phyloP scores from a whole-genome alignment of 2,888 invertebrate species.

The Tortrix viridana region DNA sequence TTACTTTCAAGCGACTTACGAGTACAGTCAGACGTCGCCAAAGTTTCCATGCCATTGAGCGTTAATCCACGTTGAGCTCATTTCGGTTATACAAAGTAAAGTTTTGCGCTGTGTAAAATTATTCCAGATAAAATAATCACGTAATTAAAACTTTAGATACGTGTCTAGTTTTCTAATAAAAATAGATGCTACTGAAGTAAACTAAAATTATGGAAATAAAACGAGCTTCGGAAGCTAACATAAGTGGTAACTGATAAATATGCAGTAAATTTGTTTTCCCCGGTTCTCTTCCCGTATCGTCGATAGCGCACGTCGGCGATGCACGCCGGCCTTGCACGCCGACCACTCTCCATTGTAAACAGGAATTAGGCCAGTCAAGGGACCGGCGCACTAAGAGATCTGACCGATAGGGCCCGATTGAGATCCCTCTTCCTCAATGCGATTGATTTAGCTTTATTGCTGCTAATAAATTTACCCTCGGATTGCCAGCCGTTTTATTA shows the following conservation, averaged over 20 bases:
- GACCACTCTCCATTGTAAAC: slow-evolving; percentile 50
- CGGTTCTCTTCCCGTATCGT: slow-evolving; percentile 1
- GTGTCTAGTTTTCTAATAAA: too few relatives aligned
- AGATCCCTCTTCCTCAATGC: slow-evolving; percentile 60
- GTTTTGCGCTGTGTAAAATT: too few relatives aligned
- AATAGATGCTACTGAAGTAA: too few relatives aligned
- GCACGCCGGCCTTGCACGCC: slow-evolving; percentile 22
- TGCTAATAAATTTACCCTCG: slow-evolving; percentile 67
- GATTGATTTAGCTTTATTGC: slow-evolving; percentile 78
- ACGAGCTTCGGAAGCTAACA: too few relatives aligned
- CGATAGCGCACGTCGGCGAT: slow-evolving; percentile 11
- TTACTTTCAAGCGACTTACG: slow-evolving; percentile 30
- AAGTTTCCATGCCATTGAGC: not conserved
- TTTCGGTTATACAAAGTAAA: too few relatives aligned
- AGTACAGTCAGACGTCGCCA: not conserved
- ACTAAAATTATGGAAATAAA: not conserved
- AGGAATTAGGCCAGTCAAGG: slow-evolving; percentile 55
- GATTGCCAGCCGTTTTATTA: slow-evolving; percentile 43
- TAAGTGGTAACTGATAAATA: too few relatives aligned
- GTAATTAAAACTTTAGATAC: not conserved
- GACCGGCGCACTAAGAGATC: slow-evolving; percentile 51
- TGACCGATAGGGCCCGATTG: slow-evolving; percentile 63
- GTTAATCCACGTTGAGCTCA: not conserved
- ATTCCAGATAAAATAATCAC: not conserved
- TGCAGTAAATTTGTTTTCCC: not conserved